Evolutionary conservation across 2,113 vertebrate genomes (phyloP), one percentile per base, ranked within the genome.

Genomic region (Podilymbus podiceps): DNA sequence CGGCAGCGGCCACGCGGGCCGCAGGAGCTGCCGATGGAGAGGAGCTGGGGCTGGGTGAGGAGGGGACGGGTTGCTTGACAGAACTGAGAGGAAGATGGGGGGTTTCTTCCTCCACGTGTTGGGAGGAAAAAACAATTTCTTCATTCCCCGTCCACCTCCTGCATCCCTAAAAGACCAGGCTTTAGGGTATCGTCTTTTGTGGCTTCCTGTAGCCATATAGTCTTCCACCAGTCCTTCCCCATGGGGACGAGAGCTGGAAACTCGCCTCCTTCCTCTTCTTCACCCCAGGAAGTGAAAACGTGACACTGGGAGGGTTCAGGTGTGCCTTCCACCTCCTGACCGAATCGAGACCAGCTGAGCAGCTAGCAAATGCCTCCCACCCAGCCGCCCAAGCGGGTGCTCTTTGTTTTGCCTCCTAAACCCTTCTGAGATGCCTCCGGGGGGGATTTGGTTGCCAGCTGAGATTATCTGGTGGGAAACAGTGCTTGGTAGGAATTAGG

Each of bases 121-220:
- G 30, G 49, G 74, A 72, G 40, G 33, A 11, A 79, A 92, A 47
- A 40, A 55, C 38, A 9, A 1, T 93, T 53, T 83, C 77, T 85
- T 67, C 33, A 1, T 79, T 53, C 24, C n/a, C 12, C 3, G 0
- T 72, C 42, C 16, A 5, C 33, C 8, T 60, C 28, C 42, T 38
- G 12, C 1, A 0, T 77, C 33, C 31, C 21, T 47, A 23, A 71
- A 62, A 5, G 10, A 12, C 8, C 33, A 27, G 33, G n/a, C 18
- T 64, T 78, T 35, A 67, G 79, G 8, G 6, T 55, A 15, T 42
- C 19, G 64, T 42, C 50, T 87, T 66, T 28, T 17, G 22, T 67
- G 44, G n/a, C 56, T 82, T 24, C 28, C 33, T 64, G 0, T 12
- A 52, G 84, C n/a, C 47, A 7, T 17, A 13, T 30, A 13, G 46